These are phyloP conservation scores for Pardalotus punctatus DNA, from an alignment of 2,113 vertebrate species.

Conservation along the genomic window DNA sequence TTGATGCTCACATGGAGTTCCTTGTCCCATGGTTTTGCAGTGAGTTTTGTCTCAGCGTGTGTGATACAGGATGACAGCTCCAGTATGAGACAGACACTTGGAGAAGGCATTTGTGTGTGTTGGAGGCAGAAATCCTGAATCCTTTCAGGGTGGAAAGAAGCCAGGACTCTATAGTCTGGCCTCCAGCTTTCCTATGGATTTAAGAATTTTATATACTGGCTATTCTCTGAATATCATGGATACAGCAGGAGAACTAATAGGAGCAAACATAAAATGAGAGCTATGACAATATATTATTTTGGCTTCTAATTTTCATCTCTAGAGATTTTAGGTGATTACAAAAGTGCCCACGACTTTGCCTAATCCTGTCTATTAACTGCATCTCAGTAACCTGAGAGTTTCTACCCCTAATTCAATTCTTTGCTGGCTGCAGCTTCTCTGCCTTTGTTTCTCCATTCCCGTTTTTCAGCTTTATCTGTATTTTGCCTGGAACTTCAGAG, in stretches of 20 bases:
- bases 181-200: not conserved
- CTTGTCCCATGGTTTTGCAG: not conserved
- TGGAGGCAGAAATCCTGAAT: not conserved
- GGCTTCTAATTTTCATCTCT: not conserved
- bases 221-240: not conserved
- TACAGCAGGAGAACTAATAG: not conserved
- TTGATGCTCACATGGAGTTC: fast-evolving
- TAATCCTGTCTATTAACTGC: not conserved
- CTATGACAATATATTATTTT: not conserved
- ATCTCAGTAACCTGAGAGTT: not conserved
- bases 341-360: not conserved
- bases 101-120: not conserved
- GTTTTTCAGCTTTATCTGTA: not conserved
- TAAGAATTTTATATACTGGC: not conserved
- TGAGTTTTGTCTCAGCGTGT: not conserved
- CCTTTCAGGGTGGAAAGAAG: not conserved
- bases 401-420: not conserved
- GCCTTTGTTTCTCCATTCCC: not conserved
- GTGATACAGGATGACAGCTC: not conserved
- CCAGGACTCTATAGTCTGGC: not conserved
- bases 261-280: not conserved
- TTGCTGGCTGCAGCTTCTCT: not conserved
- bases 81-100: not conserved
- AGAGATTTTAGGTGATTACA: not conserved
- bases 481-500: not conserved